Percentiles rank a stretch among this genome's conserved stretches.
These are phyloP conservation scores for Holacanthus passer DNA, from an alignment of 2,113 vertebrate genomes.

Conservation along the genomic window DNA sequence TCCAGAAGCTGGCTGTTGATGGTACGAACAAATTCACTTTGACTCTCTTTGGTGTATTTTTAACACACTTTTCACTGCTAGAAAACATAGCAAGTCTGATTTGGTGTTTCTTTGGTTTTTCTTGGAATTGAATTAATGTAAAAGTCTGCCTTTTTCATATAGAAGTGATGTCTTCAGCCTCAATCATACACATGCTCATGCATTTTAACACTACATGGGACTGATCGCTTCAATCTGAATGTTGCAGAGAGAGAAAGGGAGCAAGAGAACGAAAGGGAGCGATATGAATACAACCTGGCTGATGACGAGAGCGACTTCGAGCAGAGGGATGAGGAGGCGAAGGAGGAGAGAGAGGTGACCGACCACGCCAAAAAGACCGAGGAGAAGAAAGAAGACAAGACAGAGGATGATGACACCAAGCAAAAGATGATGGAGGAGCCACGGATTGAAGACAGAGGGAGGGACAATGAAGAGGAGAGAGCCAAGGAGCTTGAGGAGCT, in stretches of 20 bases:
- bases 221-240: slow-evolving; percentile 4
- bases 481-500: slow-evolving; percentile 76
- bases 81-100: background rate
- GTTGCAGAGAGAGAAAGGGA: slow-evolving; percentile 77
- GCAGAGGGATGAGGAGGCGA: slow-evolving; percentile 48
- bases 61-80: background rate
- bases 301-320: slow-evolving; percentile 66
- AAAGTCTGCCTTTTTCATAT: background rate
- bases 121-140: background rate
- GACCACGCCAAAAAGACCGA: slow-evolving; percentile 11
- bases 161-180: background rate
- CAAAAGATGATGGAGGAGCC: slow-evolving; percentile 65
- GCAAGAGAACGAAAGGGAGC: slow-evolving; percentile 42
- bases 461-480: slow-evolving; percentile 61
- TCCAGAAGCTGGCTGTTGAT: slow-evolving; percentile 83
- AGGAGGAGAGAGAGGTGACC: slow-evolving; percentile 45
- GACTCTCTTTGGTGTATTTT: background rate
- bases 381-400: slow-evolving; percentile 31
- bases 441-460: slow-evolving; percentile 56
- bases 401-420: slow-evolving; percentile 44
- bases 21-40: slow-evolving; percentile 69
- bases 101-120: background rate
- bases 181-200: background rate
- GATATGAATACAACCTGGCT: slow-evolving; percentile 57
- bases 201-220: background rate